Evolutionary conservation across 2,888 invertebrate species (phyloP).

Genomic region (Uropetala carovei): DNA sequence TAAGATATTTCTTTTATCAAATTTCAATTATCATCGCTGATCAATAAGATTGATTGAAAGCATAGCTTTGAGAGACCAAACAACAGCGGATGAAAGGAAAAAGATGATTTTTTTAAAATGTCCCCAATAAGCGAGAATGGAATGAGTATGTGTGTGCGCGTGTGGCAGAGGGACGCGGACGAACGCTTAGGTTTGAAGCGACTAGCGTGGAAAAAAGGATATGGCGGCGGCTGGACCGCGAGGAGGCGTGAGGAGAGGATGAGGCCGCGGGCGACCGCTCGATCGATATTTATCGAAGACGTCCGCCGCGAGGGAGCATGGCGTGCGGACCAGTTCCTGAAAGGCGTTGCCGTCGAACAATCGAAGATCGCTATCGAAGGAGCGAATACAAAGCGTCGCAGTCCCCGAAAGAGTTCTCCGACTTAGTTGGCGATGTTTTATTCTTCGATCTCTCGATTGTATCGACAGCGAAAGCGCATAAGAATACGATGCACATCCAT

Average conservation of each 20-base stretch:
- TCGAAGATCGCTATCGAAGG: conserved; percentile 52
- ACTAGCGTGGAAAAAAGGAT: too few species aligned
- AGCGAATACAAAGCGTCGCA: conserved; percentile 51
- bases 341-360: conserved; percentile 55
- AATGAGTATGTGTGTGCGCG: too few species aligned
- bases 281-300: conserved; percentile 52
- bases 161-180: too few species aligned
- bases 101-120: too few species aligned
- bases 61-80: too few species aligned
- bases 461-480: conserved; percentile 11
- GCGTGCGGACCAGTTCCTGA: conserved; percentile 42
- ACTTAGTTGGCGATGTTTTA: background rate
- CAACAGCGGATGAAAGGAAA: too few species aligned
- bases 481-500: conserved; percentile 37
- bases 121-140: too few species aligned
- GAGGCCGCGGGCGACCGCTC: background rate
- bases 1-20: too few species aligned
- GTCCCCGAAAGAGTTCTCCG: conserved; percentile 30
- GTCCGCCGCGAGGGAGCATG: conserved; percentile 11
- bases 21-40: too few species aligned
- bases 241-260: background rate
- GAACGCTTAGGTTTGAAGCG: too few species aligned
- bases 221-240: too few species aligned
- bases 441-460: conserved; percentile 31
- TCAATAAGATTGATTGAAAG: too few species aligned